Evolutionary conservation across 2,888 invertebrate species (phyloP).

Genomic region (Noctuana brunneofusca): DNA sequence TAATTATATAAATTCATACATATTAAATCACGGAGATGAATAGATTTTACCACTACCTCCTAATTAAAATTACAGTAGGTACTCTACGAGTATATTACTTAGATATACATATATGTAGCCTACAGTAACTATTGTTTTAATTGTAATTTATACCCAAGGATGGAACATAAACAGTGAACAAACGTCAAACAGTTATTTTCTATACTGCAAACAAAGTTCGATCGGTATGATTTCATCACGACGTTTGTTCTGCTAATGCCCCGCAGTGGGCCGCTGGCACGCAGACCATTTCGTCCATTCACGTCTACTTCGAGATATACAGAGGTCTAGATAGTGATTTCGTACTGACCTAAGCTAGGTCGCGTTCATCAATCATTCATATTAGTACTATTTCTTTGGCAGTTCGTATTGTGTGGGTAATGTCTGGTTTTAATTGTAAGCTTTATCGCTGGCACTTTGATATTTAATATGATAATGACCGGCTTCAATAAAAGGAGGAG

Average conservation of each 20-base stretch:
- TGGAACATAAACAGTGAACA: conserved; percentile 10
- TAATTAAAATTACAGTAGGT: no score
- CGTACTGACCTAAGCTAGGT: conserved; percentile 17
- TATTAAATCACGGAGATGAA: no score
- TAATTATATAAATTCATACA: no score
- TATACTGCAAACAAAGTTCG: conserved; percentile 13
- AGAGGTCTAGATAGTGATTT: conserved; percentile 5
- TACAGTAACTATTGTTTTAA: no score
- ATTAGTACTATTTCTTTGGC: neutral
- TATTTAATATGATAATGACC: no score
- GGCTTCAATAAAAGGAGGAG: no score
- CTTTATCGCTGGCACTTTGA: neutral
- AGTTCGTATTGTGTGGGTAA: neutral
- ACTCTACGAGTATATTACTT: no score
- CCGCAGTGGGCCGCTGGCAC: conserved; percentile 11
- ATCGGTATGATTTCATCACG: conserved; percentile 15
- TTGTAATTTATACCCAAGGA: neutral
- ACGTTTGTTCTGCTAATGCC: conserved; percentile 22
- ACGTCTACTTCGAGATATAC: neutral
- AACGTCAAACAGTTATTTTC: conserved; percentile 11
- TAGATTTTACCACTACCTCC: no score
- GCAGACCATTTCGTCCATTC: conserved; percentile 7
- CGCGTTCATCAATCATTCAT: conserved; percentile 17
- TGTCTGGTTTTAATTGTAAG: neutral
- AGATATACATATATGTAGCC: no score